Base-by-base conservation (phyloP, 2,888 invertebrate genomes). In the Orthosia gothica region DNA sequence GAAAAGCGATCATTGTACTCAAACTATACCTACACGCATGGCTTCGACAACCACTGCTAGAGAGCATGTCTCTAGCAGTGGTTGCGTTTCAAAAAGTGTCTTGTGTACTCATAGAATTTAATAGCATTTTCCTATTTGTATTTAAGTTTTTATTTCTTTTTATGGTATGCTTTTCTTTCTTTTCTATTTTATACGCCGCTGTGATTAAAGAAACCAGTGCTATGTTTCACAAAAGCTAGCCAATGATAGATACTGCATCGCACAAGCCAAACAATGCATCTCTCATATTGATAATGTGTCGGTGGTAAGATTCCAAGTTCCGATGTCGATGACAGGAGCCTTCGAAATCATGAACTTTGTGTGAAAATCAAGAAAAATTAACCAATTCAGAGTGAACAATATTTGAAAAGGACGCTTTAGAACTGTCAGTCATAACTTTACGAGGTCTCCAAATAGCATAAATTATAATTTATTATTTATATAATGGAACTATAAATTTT, bases 401-500 rank as follows among this genome's bases (percentile, higher is more conserved):
- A 49, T 58, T n/a, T 7, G 40, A 7, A 50, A 26, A 50, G 2
- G 16, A 64, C n/a, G 18, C 11, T 69, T 52, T 45, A 52, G 45
- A 52, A 69, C 23, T 32, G 32, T 40, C 74, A 74, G 32, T 52
- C 32, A 52, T 52, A 15, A 57, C 13, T 23, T 45, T 15, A n/a
- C 4, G 75, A 65, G 76, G 66, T 20, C 47, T 76, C 52, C 47
- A 7, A 40, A 47, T 57, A 61, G 16, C 13, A 50, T 79, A 54
- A 49, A 47, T 49, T 26, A 32, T 40, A 54, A 70, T 54, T 54
- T 55, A 57, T 61, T 13, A 70, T 16, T 82, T 66, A 63, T 63
- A 4, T 78, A 63, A 58, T 70, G 58, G 71, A 66, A 58, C 26
- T 52, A 23, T 64, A 64, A 74, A 16, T 78, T 82, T 62, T 77